These are phyloP conservation scores for Choloepus hoffmanni DNA, from an alignment of 2,113 vertebrate genomes.

Conservation along the genomic window DNA sequence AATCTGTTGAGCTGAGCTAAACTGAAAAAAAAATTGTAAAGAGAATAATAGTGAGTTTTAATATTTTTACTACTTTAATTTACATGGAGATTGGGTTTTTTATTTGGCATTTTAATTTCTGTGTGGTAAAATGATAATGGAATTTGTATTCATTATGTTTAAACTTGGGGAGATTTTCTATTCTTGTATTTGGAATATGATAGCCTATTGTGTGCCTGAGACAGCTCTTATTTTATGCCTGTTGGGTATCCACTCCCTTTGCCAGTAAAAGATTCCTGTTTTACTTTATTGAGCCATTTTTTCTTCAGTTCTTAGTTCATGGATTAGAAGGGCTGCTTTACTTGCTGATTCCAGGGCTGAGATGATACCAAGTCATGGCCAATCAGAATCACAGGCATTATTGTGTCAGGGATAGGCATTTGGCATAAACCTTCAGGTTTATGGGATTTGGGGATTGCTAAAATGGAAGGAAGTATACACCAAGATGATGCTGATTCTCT, in stretches of 20 bases:
- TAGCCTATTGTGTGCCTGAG: background rate
- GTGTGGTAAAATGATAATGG: background rate
- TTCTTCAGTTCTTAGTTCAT: background rate
- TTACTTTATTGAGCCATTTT: background rate
- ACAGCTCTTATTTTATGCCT: background rate
- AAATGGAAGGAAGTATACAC: background rate
- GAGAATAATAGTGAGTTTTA: background rate
- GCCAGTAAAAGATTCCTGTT: background rate
- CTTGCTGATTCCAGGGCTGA: background rate
- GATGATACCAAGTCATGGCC: background rate
- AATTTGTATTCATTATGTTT: background rate
- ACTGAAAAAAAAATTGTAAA: background rate
- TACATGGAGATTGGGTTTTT: background rate
- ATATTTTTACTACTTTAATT: slow-evolving; percentile 18
- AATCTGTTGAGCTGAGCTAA: slow-evolving; percentile 16
- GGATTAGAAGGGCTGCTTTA: background rate
- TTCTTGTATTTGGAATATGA: background rate
- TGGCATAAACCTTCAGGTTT: background rate
- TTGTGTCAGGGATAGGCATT: background rate
- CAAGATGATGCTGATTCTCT: background rate
- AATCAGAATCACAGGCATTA: background rate
- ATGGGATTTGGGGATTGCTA: background rate
- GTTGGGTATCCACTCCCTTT: background rate
- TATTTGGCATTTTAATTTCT: slow-evolving; percentile 28
- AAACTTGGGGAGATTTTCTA: background rate